A percentile compares a stretch with the other conserved stretches of the same genome.
These are phyloP conservation scores for Bombus balteatus DNA, from an alignment of 1,140 invertebrate species.

Conservation along the genomic window DNA sequence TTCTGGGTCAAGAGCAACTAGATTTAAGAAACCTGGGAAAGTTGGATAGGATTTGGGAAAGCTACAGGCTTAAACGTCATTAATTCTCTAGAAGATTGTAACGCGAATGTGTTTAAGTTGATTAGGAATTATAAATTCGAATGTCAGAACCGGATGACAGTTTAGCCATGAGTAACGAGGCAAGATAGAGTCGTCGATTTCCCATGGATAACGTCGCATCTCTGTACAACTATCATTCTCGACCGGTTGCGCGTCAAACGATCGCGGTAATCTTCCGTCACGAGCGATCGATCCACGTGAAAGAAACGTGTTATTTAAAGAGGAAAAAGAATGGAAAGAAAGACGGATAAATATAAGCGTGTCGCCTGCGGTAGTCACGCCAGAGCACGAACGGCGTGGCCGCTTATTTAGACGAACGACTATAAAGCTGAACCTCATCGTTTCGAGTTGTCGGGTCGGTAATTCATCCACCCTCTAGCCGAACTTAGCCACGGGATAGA, in stretches of 20 bases:
- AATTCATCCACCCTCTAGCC: conserved; percentile 75
- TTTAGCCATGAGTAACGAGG: not conserved
- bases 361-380: not conserved
- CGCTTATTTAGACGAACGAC: conserved; percentile 66
- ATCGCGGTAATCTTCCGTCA: conserved; percentile 15
- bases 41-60: not conserved
- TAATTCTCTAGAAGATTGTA: no score
- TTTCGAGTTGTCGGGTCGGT: conserved; percentile 75
- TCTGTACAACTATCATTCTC: not conserved
- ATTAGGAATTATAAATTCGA: not conserved
- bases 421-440: conserved; percentile 61
- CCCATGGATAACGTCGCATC: not conserved
- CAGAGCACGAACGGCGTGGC: conserved; percentile 27
- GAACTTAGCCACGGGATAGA: conserved; percentile 66
- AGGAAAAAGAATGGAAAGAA: conserved; percentile 7
- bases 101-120: not conserved
- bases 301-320: conserved; percentile 21
- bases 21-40: not conserved
- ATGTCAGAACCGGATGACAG: not conserved
- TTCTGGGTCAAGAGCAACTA: not conserved
- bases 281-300: not conserved
- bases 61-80: not conserved
- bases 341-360: conserved; percentile 27
- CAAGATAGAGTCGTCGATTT: not conserved
- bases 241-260: not conserved